Evolutionary conservation across 2,113 vertebrate genomes (phyloP), one percentile per base, ranked within the genome.

Genomic region (Polypterus bichir): DNA sequence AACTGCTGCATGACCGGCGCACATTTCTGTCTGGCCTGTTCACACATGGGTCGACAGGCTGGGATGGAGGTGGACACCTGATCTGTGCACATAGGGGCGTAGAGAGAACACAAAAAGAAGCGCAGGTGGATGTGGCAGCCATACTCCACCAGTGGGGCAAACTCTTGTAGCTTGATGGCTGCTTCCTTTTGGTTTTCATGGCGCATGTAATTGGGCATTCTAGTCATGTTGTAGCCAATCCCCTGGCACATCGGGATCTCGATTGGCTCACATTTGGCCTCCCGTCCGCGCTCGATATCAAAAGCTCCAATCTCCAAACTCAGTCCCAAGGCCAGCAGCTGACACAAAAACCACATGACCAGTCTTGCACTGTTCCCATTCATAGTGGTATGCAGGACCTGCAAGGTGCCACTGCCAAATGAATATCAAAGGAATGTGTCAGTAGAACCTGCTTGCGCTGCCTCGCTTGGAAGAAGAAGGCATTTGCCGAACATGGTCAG

Each of bases 31-130:
- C 94, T 79, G 49, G 94, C 94, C 77, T 94, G 91, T 76, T 98
- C 94, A n/a, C 96, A 98, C 96, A 98, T 98, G 77, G 94, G 94
- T 66, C 92, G 85, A 85, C 96, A 98, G 71, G 96, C 96, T 0
- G 90, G 96, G 81, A 98, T 98, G 82, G 92, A 92, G 78, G 91
- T 85, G 10, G 94, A 97, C 77, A 98, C 94, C 77, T 98, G 91
- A 77, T 97, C 89, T 0, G 94, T 94, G 87, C 96, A 98, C 96
- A 98, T 97, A 68, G 96, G 96, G 4, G 91, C 94, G 54, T 92
- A 98, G 49, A 98, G 93, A 4, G 96, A 98, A 86, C 94, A 98
- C 62, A 98, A 94, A 80, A 98, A 97, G 79, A 98, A 97, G 68
- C 94, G 91, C 76, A 98, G 88, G 80, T 97, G 94, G 54, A 84